Conservation (phyloP, 2,113 vertebrate species). For the Galbula dea region DNA sequence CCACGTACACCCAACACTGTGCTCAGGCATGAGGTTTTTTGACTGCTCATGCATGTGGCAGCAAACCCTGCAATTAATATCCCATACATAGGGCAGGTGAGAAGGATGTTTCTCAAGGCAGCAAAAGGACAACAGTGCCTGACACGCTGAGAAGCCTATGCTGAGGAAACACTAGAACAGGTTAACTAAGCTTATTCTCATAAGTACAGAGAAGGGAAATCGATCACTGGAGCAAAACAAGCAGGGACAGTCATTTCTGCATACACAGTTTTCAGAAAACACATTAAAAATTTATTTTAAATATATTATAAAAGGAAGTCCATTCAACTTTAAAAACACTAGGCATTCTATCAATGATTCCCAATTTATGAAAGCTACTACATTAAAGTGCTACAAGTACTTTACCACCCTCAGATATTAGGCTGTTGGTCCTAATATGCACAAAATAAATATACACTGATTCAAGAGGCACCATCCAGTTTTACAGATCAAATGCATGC, state of each 20-base stretch:
- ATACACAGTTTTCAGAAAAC: conserved; percentile 62
- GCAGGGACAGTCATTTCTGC: not conserved
- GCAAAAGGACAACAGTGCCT: not conserved
- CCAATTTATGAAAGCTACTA: conserved; percentile 58
- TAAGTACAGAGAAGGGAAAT: not conserved
- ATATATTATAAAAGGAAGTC: conserved; percentile 69
- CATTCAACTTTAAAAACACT: conserved; percentile 67
- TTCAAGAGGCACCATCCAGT: conserved; percentile 60
- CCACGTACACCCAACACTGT: fast-evolving
- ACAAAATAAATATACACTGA: conserved; percentile 51
- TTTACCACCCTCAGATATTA: conserved; percentile 50
- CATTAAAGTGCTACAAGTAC: conserved; percentile 70
- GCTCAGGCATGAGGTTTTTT: fast-evolving
- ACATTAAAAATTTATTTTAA: conserved; percentile 72
- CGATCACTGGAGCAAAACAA: not conserved
- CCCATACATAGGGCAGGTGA: not conserved
- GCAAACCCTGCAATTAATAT: not conserved
- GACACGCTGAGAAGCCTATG: not conserved
- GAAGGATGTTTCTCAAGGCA: not conserved
- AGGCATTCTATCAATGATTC: conserved; percentile 53
- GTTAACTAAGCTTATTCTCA: not conserved
- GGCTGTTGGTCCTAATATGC: conserved; percentile 55
- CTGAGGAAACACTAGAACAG: not conserved
- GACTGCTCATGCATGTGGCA: fast-evolving
- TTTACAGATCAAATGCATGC: conserved; percentile 56